A percentile compares a stretch with the other conserved stretches of the same genome.
These are phyloP conservation scores for Elysia chlorotica DNA, from an alignment of 1,140 invertebrate genomes.

Conservation along the genomic window DNA sequence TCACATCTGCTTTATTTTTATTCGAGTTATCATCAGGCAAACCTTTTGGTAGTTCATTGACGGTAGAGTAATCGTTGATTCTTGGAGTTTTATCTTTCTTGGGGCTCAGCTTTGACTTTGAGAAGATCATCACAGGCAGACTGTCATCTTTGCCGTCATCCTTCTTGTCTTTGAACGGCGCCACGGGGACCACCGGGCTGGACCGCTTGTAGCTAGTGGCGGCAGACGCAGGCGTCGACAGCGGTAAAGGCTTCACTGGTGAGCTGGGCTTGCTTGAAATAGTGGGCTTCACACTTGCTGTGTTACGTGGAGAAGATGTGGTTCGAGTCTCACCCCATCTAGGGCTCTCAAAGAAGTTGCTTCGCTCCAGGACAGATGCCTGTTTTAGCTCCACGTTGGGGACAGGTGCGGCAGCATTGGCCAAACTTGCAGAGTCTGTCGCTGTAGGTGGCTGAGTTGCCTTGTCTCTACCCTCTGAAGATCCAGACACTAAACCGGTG, in stretches of 20 bases:
- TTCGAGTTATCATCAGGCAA: too few species aligned
- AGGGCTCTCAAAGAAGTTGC: too few species aligned
- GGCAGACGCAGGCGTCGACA: constrained; percentile 13
- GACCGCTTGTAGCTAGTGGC: constrained; percentile 24
- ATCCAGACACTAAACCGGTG: too few species aligned
- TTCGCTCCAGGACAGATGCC: too few species aligned
- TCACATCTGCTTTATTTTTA: too few species aligned
- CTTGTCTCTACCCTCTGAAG: too few species aligned
- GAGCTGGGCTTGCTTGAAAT: neutral
- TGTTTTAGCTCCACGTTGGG: too few species aligned
- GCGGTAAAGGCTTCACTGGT: neutral
- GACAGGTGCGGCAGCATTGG: too few species aligned
- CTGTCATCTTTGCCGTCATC: constrained; percentile 14
- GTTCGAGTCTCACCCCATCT: too few species aligned
- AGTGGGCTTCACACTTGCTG: constrained; percentile 22
- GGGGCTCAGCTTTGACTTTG: constrained; percentile 13
- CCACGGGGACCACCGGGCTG: constrained; percentile 25
- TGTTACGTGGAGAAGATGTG: constrained; percentile 14
- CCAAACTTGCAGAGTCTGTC: too few species aligned
- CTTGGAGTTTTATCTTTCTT: neutral
- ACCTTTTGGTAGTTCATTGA: too few species aligned
- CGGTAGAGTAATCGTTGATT: constrained; percentile 12
- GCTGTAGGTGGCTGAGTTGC: too few species aligned
- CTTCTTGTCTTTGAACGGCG: constrained; percentile 23
- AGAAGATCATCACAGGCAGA: constrained; percentile 8